Percentiles rank a stretch among this genome's conserved stretches.
phyloP scores from a whole-genome alignment of 2,113 vertebrate species.

The Mola mola region DNA sequence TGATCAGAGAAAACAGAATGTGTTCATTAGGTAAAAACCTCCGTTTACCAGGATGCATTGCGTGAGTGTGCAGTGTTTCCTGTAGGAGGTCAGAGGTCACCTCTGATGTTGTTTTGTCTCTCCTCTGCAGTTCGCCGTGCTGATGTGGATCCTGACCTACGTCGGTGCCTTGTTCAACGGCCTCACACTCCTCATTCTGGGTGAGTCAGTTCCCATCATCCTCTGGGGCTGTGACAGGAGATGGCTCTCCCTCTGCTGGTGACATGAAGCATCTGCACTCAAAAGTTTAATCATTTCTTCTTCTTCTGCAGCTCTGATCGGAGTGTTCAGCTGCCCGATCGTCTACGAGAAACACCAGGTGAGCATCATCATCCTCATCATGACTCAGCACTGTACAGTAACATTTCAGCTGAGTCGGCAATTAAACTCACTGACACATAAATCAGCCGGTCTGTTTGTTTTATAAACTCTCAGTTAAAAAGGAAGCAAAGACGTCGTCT shows the following conservation, averaged over 20 bases:
- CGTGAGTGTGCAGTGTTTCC: too few relatives aligned
- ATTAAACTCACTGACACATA: too few relatives aligned
- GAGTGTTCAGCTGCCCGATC: slow-evolving; percentile 92
- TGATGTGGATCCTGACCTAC: slow-evolving; percentile 98
- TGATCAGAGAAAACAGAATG: too few relatives aligned
- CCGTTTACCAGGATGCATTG: too few relatives aligned
- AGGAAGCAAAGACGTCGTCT: too few relatives aligned
- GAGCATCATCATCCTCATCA: neutral
- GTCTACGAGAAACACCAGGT: slow-evolving; percentile 98
- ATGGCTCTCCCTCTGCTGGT: slow-evolving; percentile 15
- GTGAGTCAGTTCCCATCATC: slow-evolving; percentile 78
- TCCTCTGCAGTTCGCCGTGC: slow-evolving; percentile 87
- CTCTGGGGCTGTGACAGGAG: too few relatives aligned
- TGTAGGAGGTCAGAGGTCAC: too few relatives aligned
- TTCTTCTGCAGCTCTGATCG: slow-evolving; percentile 86
- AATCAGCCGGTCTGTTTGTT: too few relatives aligned
- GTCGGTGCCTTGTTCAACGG: slow-evolving; percentile 98
- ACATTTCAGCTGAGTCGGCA: too few relatives aligned
- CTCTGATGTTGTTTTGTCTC: neutral
- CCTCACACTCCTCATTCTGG: slow-evolving; percentile 93
- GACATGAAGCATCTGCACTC: neutral
- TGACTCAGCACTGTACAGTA: neutral
- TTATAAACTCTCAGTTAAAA: too few relatives aligned
- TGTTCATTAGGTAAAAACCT: too few relatives aligned
- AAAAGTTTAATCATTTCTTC: neutral